Conservation (phyloP, 2,888 invertebrate species). For the Tenthredo mesomela region DNA sequence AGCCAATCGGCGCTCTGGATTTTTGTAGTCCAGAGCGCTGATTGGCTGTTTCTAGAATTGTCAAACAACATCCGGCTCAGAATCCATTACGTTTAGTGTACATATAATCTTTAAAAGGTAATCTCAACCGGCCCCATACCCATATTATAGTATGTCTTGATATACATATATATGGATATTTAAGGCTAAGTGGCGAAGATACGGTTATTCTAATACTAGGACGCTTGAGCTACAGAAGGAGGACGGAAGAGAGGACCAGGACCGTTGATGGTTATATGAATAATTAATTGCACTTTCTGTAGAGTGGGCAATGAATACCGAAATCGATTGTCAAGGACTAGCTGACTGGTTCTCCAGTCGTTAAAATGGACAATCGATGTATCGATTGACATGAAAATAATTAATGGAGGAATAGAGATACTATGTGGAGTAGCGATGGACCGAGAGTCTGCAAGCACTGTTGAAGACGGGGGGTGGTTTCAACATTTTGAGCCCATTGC, state of each 20-base stretch:
- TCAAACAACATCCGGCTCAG: too few species aligned
- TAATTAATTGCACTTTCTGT: slow-evolving; percentile 45
- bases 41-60: too few species aligned
- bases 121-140: not conserved
- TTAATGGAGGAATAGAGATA: not conserved
- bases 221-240: not conserved
- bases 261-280: slow-evolving; percentile 28
- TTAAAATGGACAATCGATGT: slow-evolving; percentile 24
- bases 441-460: not conserved
- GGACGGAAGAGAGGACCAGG: not conserved
- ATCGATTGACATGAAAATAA: slow-evolving; percentile 14
- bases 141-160: not conserved
- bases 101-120: not conserved
- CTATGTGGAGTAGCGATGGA: not conserved
- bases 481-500: not conserved
- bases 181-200: slow-evolving; percentile 1
- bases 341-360: not conserved
- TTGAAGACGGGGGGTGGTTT: not conserved
- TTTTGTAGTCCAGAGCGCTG: too few species aligned
- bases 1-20: too few species aligned
- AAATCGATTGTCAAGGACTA: slow-evolving; percentile 27
- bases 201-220: slow-evolving; percentile 33
- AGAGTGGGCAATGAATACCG: slow-evolving; percentile 43
- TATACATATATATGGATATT: slow-evolving; percentile 16
- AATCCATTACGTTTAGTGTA: too few species aligned